These are phyloP conservation scores for Cervus canadensis DNA, from an alignment of 2,113 vertebrate species.

Conservation along the genomic window DNA sequence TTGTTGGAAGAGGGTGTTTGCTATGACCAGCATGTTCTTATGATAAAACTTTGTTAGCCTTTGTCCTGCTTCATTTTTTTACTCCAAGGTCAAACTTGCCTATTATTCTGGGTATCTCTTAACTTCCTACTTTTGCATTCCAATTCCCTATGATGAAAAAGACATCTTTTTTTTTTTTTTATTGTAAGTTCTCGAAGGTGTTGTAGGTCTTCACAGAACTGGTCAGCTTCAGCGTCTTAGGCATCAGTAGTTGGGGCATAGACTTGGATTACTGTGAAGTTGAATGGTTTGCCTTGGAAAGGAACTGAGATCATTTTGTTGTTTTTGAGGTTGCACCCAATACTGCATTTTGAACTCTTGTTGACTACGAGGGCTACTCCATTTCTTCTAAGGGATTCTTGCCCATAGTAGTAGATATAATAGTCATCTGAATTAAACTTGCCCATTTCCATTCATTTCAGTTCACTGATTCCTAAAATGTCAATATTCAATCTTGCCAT, in stretches of 20 bases:
- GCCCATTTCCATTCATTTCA: neutral
- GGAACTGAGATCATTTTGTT: neutral
- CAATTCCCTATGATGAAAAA: neutral
- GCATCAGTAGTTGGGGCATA: neutral
- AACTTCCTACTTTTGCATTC: neutral
- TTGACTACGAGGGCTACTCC: neutral
- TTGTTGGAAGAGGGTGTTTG: neutral
- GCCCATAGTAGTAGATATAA: neutral
- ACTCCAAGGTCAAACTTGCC: neutral
- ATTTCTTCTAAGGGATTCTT: neutral
- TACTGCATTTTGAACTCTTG: neutral
- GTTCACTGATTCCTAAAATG: neutral
- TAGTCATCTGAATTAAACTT: neutral
- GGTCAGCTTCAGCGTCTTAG: neutral
- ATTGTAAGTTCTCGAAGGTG: neutral
- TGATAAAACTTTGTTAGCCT: neutral
- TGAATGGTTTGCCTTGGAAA: neutral
- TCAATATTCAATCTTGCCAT: neutral
- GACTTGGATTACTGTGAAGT: neutral
- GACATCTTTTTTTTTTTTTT: neutral
- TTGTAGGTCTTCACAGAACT: neutral
- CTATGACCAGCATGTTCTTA: neutral
- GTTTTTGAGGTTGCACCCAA: neutral
- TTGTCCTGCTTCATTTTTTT: neutral
- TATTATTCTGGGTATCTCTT: neutral